Evolutionary conservation across 2,113 vertebrate genomes (phyloP), one percentile per base, ranked within the genome.

Genomic region (Cochlearius cochlearius): DNA sequence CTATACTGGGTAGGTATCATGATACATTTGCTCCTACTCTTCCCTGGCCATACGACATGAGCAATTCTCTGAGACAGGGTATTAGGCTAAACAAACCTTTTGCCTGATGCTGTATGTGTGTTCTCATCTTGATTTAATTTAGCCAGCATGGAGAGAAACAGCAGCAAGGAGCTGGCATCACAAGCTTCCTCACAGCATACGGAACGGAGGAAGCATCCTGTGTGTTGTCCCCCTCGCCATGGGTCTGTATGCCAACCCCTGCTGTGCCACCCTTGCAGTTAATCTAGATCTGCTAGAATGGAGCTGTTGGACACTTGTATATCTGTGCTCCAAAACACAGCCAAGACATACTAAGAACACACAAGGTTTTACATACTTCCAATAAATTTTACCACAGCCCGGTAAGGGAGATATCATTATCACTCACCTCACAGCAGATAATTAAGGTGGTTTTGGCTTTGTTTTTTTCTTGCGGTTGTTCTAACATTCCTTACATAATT

Each of bases 201-300:
- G 2, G 0, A 41, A 20, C 1, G 0, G 26, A 36, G 4, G 2
- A 18, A 29, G 32, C 2, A 27, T 10, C 29, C 64, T 7, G 12
- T 7, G 26, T 4, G 8, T 2, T 36, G 18, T 9, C 19, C 50
- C 56, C 38, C 45, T 50, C 3, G 1, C 56, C 27, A 3, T 1
- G 4, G 47, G 18, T 55, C 66, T 26, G 18, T 6, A 7, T 3
- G 59, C 45, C 45, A 39, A 2, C 53, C n/a, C 32, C 50, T 58
- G 66, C 89, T 25, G 6, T 4, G 25, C 15, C 34, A 32, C 32
- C 52, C 52, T 18, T 7, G 25, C 63, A 18, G 29, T 6, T 30
- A 9, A 30, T 4, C 62, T 6, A 8, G 26, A 18, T 6, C 10
- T 11, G 50, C 53, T 15, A 7, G 18, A 38, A 14, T 5, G 5